phyloP scores from a whole-genome alignment of 2,888 invertebrate genomes.

The Geophilus truncorum region DNA sequence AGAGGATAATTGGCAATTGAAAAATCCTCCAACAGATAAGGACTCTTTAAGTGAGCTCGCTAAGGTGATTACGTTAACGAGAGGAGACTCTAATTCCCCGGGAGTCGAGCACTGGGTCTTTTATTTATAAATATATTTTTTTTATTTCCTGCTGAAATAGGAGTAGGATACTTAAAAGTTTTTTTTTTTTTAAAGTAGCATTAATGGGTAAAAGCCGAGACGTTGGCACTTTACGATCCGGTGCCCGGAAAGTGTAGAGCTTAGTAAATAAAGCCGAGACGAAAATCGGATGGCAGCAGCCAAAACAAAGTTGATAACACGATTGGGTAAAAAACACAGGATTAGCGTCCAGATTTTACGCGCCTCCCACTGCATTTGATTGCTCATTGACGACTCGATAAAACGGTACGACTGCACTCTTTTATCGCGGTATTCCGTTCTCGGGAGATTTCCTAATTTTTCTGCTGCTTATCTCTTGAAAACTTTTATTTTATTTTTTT shows the following conservation, averaged over 20 bases:
- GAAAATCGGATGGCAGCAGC: background rate
- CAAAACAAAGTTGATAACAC: slow-evolving; percentile 5
- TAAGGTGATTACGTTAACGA: background rate
- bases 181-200: background rate
- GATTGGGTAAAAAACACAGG: slow-evolving; percentile 16
- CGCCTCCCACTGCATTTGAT: background rate
- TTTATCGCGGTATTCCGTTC: background rate
- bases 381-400: slow-evolving; percentile 18
- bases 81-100: background rate
- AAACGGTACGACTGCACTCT: background rate
- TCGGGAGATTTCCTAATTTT: background rate
- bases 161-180: background rate
- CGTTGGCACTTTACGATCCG: background rate
- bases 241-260: background rate
- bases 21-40: background rate
- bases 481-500: background rate
- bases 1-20: slow-evolving; percentile 2
- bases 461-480: background rate
- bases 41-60: background rate
- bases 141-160: background rate
- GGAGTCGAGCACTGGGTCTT: background rate
- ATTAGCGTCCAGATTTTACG: slow-evolving; percentile 24
- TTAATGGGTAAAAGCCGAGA: background rate
- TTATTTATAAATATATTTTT: background rate
- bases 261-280: background rate